These are phyloP conservation scores for Sinocyclocheilus maitianheensis DNA, from an alignment of 2,113 vertebrate species.

Conservation along the genomic window DNA sequence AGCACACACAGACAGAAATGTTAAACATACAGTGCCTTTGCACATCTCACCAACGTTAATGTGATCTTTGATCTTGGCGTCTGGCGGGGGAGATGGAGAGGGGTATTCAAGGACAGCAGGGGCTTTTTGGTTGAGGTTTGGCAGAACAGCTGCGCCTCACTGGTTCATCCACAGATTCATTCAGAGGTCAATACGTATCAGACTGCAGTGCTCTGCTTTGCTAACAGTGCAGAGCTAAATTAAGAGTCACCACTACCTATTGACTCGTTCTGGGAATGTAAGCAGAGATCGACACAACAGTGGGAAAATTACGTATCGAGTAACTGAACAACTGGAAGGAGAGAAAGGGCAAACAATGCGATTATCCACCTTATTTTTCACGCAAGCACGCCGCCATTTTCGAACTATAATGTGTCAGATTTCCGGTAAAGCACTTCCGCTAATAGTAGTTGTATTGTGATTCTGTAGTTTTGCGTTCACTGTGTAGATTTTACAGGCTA, in stretches of 20 bases:
- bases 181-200: slow-evolving; percentile 46
- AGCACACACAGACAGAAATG: not conserved
- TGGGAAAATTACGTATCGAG: not conserved
- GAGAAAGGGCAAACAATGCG: not conserved
- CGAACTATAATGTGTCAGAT: too few species aligned
- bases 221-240: slow-evolving; percentile 42
- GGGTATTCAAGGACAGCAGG: slow-evolving; percentile 28
- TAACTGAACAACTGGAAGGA: not conserved
- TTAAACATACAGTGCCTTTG: slow-evolving; percentile 33
- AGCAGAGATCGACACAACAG: not conserved
- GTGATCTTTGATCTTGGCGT: slow-evolving; percentile 41
- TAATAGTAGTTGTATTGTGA: too few species aligned
- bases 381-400: too few species aligned
- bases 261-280: not conserved
- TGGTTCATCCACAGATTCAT: slow-evolving; percentile 33
- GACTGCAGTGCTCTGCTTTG: slow-evolving; percentile 33
- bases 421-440: too few species aligned
- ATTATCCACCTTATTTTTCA: not conserved
- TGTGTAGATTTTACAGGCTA: too few species aligned
- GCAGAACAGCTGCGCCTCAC: slow-evolving; percentile 48
- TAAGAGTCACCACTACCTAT: slow-evolving; percentile 28
- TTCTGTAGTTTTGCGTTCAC: too few species aligned
- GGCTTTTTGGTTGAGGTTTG: slow-evolving; percentile 7
- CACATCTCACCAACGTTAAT: slow-evolving; percentile 42
- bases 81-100: slow-evolving; percentile 17